Evolutionary conservation across 64 coral and sea anemone genomes (phyloP).

Genomic region (Montipora foliosa): DNA sequence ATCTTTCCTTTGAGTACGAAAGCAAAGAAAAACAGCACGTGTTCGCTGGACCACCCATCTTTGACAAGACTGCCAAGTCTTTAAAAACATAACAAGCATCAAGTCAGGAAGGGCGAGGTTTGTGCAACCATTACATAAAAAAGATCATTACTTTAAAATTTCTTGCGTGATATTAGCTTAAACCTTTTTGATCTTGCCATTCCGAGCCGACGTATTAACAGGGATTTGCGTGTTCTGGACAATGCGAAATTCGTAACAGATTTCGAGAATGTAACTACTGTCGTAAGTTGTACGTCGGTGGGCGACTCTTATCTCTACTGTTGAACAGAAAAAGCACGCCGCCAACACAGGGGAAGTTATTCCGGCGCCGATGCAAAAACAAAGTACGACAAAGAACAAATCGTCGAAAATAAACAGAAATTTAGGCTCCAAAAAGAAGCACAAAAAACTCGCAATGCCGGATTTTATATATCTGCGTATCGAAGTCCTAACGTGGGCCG

Average conservation of each 20-base stretch:
- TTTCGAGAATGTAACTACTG: neutral
- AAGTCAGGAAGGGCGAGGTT: constrained; percentile 21
- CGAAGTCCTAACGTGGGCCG: constrained; percentile 8
- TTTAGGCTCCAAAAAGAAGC: neutral
- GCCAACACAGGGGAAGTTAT: constrained; percentile 24
- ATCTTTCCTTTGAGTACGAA: neutral
- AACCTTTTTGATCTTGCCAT: neutral
- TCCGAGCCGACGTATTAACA: neutral
- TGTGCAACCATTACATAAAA: neutral
- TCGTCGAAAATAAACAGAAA: constrained; percentile 3
- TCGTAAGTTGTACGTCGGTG: neutral
- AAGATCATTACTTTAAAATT: neutral
- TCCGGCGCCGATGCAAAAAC: constrained; percentile 39
- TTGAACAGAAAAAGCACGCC: constrained; percentile 21
- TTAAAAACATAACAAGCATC: constrained; percentile 30
- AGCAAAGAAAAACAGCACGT: constrained; percentile 17
- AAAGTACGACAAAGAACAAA: neutral
- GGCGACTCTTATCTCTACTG: neutral
- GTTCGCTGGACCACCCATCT: neutral
- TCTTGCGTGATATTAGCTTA: neutral
- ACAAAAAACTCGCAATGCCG: neutral
- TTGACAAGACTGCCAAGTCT: constrained; percentile 5
- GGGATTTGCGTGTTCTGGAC: neutral
- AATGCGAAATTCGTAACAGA: constrained; percentile 22
- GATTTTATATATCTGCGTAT: constrained; percentile 3